Percentiles rank a stretch among this genome's conserved stretches.
phyloP scores from a whole-genome alignment of 2,113 vertebrate genomes.

The Dipodomys merriami region DNA sequence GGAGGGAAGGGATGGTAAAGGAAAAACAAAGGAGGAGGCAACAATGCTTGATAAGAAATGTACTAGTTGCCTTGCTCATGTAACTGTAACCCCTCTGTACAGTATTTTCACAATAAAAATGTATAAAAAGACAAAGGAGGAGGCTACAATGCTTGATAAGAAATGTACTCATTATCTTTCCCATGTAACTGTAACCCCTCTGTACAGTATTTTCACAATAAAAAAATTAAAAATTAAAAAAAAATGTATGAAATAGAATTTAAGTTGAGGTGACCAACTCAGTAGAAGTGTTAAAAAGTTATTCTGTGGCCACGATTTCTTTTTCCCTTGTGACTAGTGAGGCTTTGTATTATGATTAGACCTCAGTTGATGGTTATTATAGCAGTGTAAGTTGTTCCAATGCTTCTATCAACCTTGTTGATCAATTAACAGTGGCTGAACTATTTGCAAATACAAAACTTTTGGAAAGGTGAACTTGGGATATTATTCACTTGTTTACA shows the following conservation, averaged over 20 bases:
- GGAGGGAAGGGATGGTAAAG: too few relatives aligned
- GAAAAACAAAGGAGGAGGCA: too few relatives aligned
- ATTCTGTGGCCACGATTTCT: not conserved
- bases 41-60: too few relatives aligned
- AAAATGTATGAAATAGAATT: not conserved
- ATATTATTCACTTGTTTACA: slow-evolving; percentile 52
- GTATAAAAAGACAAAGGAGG: too few relatives aligned
- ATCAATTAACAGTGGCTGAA: slow-evolving; percentile 23
- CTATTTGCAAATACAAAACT: not conserved
- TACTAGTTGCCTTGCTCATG: too few relatives aligned
- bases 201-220: too few relatives aligned
- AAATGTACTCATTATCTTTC: too few relatives aligned
- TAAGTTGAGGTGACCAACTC: not conserved
- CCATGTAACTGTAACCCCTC: too few relatives aligned
- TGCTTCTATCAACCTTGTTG: not conserved
- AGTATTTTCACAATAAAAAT: too few relatives aligned
- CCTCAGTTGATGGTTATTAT: not conserved
- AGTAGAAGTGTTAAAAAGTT: not conserved
- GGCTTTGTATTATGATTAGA: not conserved
- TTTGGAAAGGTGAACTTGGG: not conserved
- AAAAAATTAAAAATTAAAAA: too few relatives aligned
- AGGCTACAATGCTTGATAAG: too few relatives aligned
- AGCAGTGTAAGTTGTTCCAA: not conserved
- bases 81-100: too few relatives aligned
- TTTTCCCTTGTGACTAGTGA: not conserved